Evolutionary conservation across 2,113 vertebrate species (phyloP).

Genomic region (Halcyon senegalensis): DNA sequence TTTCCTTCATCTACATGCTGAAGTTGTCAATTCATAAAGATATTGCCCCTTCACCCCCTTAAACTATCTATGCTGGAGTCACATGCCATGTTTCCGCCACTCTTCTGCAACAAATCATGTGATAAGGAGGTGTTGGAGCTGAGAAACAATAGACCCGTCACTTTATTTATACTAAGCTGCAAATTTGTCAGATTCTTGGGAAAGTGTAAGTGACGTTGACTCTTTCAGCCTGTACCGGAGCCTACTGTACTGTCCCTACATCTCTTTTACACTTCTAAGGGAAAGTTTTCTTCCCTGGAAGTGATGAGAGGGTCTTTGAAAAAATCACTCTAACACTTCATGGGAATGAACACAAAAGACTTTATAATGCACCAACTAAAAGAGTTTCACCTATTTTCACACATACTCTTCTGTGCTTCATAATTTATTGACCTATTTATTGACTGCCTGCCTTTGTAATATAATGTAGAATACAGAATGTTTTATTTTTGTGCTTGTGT

Average conservation of each 20-base stretch:
- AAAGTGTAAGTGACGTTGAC: constrained; percentile 65
- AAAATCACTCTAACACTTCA: constrained; percentile 29
- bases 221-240: constrained; percentile 7
- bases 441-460: constrained; percentile 77
- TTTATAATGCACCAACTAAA: background rate
- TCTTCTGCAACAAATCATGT: constrained; percentile 57
- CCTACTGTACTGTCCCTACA: background rate
- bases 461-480: constrained; percentile 83
- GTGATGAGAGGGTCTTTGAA: constrained; percentile 58
- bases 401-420: constrained; percentile 58
- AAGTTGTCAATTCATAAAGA: background rate
- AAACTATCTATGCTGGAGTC: background rate
- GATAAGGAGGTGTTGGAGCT: constrained; percentile 89
- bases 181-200: constrained; percentile 73
- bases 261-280: constrained; percentile 57
- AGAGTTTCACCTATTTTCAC: constrained; percentile 8
- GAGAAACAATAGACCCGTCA: constrained; percentile 81
- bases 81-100: constrained; percentile 78
- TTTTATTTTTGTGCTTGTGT: constrained; percentile 79
- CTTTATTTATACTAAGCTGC: constrained; percentile 73
- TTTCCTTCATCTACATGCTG: background rate
- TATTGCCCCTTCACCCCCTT: background rate
- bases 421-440: constrained; percentile 86
- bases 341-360: constrained; percentile 16
- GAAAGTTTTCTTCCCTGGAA: constrained; percentile 53